Conservation (phyloP, 2,113 vertebrate genomes). For the Pica pica region DNA sequence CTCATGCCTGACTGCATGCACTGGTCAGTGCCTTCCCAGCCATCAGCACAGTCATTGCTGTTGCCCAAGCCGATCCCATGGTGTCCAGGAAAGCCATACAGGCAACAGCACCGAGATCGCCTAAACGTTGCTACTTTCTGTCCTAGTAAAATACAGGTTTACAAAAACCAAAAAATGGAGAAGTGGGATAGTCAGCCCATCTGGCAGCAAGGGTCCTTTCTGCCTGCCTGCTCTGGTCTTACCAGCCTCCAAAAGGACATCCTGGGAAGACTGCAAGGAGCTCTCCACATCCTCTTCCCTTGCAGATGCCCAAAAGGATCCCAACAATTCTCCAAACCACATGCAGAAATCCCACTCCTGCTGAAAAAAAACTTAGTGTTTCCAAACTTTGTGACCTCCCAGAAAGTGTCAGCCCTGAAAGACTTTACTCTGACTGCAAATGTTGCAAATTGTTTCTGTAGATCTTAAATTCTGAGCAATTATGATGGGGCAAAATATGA, state of each 20-base stretch:
- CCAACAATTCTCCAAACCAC: accelerated
- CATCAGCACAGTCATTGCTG: not conserved
- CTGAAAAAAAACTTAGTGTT: not conserved
- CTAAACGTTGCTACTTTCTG: not conserved
- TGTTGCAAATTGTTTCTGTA: not conserved
- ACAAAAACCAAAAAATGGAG: not conserved
- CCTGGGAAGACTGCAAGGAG: not conserved
- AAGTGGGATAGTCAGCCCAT: not conserved
- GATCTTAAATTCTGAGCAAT: not conserved
- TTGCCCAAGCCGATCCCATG: not conserved
- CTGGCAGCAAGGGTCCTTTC: not conserved
- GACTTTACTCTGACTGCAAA: not conserved
- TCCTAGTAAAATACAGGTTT: not conserved
- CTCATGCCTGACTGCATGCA: not conserved
- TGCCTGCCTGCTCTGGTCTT: not conserved
- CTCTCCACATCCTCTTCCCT: not conserved
- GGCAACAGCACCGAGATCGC: accelerated
- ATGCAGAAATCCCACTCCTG: not conserved
- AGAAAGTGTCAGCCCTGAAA: not conserved
- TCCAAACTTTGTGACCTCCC: not conserved
- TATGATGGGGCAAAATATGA: not conserved
- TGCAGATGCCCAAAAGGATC: not conserved
- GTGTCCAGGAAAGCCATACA: not conserved
- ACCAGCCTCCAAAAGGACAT: not conserved
- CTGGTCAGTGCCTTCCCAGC: not conserved